A percentile compares a stretch with the other conserved stretches of the same genome.
Conservation (phyloP, 37 sponge, comb jelly and placozoan genomes). For the Aplysina aerophoba region DNA sequence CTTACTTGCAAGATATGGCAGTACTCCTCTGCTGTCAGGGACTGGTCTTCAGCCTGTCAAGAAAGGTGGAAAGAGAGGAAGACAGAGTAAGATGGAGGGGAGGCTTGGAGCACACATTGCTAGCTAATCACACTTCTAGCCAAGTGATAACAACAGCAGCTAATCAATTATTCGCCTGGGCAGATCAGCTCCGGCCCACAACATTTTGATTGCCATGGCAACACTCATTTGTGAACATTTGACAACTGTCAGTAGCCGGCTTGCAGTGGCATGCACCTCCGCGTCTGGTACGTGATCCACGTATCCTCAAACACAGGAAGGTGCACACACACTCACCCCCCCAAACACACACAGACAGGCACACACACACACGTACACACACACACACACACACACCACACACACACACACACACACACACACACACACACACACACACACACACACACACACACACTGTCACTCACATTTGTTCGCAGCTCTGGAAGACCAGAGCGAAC, state of each 20-base stretch:
- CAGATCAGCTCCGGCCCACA: no score
- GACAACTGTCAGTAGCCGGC: no score
- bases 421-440: constrained; percentile 8
- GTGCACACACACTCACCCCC: no score
- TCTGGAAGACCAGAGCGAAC: constrained; percentile 50
- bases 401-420: constrained; percentile 24
- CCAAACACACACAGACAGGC: no score
- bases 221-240: no score
- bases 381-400: constrained; percentile 12
- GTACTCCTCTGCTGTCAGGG: constrained; percentile 58
- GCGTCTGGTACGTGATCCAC: no score
- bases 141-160: neutral
- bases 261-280: no score
- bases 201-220: no score
- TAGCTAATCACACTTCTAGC: neutral
- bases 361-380: neutral
- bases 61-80: constrained; percentile 1
- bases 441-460: neutral
- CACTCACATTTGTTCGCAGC: constrained; percentile 68
- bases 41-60: constrained; percentile 72
- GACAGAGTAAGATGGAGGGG: neutral
- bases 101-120: neutral
- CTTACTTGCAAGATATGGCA: constrained; percentile 30
- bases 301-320: no score
- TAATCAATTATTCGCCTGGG: neutral